Base-by-base conservation (phyloP, 2,888 invertebrate genomes). In the Caenorhabditis zanzibari region DNA sequence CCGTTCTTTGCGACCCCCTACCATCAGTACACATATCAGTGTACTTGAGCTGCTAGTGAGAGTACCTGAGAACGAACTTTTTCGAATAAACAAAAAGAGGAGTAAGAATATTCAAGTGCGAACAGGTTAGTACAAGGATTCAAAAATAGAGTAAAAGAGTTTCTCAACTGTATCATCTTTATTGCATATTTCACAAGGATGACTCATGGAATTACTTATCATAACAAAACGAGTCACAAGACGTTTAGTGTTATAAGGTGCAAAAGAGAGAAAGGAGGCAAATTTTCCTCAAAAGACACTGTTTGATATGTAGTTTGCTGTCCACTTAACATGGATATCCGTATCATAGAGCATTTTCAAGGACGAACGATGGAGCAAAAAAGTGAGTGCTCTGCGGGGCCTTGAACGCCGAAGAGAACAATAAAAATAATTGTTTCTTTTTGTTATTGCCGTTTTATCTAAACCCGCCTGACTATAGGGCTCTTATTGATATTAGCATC, bases 21-120 rank as follows among this genome's bases (percentile, higher is more conserved):
- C 77, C 71, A 71, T 79, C 79, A 79, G 79, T 64, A 79, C 79
- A 79, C 71, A 79, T 79, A 79, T 71, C 77, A 79, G 64, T 71
- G 79, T 79, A 71, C 79, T 79, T 79, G 71, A 71, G 71, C 44
- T 26, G 58, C 44, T n/a, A 24, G 24, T 22, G 52, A 56, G 72
- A 56, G 38, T 66, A 56, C 74, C 76, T 77, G 76, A 44, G 77
- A 77, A 77, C 71, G 47, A 66, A 64, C 75, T 68, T 38, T 26
- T 47, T 74, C 41, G 16, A 38, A 56, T 74, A 54, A 74, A 74
- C 44, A 64, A 22, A 54, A 64, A 68, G 26, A 66, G 44, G 26
- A 38, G 44, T 26, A 56, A 38, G 38, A 38, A 38, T 10, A 38
- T 38, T 6, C 38, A 38, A 38, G 77, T 77, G 77, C 69, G 77